Evolutionary conservation across 1,140 invertebrate species (phyloP).

Genomic region (Vanessa tameamea): DNA sequence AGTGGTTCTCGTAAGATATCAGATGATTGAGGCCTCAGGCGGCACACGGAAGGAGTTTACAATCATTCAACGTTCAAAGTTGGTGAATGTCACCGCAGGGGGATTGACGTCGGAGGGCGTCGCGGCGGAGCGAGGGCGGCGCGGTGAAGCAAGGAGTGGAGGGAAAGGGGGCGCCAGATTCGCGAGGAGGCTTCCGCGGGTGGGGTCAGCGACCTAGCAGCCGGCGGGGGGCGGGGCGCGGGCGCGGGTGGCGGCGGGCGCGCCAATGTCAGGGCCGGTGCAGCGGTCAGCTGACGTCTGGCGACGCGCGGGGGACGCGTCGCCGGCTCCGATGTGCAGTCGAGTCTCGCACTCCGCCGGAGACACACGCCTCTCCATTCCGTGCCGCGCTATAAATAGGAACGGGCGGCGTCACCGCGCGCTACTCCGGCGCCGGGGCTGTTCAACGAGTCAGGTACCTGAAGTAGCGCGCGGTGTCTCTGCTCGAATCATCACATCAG

Average conservation of each 20-base stretch:
- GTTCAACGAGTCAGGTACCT: conserved; percentile 95
- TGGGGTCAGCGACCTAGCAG: conserved; percentile 71
- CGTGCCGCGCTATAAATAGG: conserved; percentile 59
- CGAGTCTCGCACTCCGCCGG: conserved; percentile 55
- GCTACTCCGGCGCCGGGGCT: conserved; percentile 76
- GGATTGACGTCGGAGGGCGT: conserved; percentile 30
- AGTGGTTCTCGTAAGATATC: conserved; percentile 3
- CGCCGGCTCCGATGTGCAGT: conserved; percentile 64
- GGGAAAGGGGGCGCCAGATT: conserved; percentile 56
- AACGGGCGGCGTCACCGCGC: conserved; percentile 65
- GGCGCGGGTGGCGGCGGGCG: conserved; percentile 55
- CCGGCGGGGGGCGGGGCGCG: conserved; percentile 54
- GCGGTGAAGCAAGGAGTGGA: conserved; percentile 30
- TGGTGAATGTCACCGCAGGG: conserved; percentile 57
- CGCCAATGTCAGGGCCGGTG: conserved; percentile 79
- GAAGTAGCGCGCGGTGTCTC: conserved; percentile 96
- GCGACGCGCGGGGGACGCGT: conserved; percentile 71
- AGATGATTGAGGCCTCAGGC: conserved; percentile 7
- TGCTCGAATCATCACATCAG: conserved; percentile 42
- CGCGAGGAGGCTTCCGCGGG: conserved; percentile 76
- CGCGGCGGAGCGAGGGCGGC: conserved; percentile 29
- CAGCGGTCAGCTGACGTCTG: conserved; percentile 79
- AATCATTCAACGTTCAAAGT: conserved; percentile 49
- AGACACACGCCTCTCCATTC: conserved; percentile 51
- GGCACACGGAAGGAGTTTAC: conserved; percentile 27